phyloP scores from a whole-genome alignment of 2,888 invertebrate genomes.

The Patella ulyssiponensis region DNA sequence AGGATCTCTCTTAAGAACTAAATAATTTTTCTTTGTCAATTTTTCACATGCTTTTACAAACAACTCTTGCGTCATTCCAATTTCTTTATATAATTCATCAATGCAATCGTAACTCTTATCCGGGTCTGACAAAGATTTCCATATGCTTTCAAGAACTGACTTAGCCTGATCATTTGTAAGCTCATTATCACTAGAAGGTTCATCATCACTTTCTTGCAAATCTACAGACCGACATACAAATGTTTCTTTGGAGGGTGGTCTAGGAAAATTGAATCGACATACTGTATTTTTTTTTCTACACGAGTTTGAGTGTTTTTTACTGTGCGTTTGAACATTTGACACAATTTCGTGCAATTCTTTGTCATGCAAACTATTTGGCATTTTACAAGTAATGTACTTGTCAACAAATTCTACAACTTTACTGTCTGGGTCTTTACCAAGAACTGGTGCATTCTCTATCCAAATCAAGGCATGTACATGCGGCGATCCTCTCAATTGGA shows the following conservation, averaged over 20 bases:
- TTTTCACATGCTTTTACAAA: constrained; percentile 13
- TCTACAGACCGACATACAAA: constrained; percentile 11
- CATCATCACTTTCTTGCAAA: background rate
- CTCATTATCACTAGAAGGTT: background rate
- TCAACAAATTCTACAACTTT: constrained; percentile 35
- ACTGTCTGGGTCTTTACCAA: constrained; percentile 33
- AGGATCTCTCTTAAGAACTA: constrained; percentile 5
- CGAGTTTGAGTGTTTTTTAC: constrained; percentile 29
- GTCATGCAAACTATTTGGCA: constrained; percentile 26
- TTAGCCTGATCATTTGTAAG: background rate
- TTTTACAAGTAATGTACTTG: constrained; percentile 29
- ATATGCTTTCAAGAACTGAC: background rate
- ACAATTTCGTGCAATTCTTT: constrained; percentile 22
- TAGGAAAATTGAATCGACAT: constrained; percentile 34
- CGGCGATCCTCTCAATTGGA: constrained; percentile 48
- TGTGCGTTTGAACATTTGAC: constrained; percentile 27
- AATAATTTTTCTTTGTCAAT: background rate
- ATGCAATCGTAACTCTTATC: background rate
- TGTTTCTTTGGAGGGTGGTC: constrained; percentile 2
- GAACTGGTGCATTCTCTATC: constrained; percentile 39
- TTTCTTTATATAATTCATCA: background rate
- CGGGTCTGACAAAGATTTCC: background rate
- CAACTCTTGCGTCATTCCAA: background rate
- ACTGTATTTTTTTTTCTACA: constrained; percentile 33
- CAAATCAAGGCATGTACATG: constrained; percentile 46